Base-by-base conservation (phyloP, 2,888 invertebrate species). In the Herminia tarsipennalis region DNA sequence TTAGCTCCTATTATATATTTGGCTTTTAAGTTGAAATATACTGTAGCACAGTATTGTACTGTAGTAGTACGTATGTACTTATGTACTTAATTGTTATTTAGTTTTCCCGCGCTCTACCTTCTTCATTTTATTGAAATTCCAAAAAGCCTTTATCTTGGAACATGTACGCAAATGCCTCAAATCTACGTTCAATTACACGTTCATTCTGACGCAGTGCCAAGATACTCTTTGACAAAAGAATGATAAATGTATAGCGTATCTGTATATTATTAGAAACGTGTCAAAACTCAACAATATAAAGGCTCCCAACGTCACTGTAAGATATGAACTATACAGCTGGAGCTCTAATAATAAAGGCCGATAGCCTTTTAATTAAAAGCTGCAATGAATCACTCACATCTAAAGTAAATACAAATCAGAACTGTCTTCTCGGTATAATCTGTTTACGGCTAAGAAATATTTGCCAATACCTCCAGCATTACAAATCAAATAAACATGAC, bases 401-500 rank as follows among this genome's bases (percentile, higher is more conserved):
- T 39, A 44, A 50, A 44, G 41, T 45, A 62, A 54, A 56, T 45
- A 45, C 48, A 51, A 53, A 46, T 48, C 32, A 42, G 3, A 56
- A 42, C 49, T 38, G 65, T 47, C 42, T 52, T 39, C 25, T 22
- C 9, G 10, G 40, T 24, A 17, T 63, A 57, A 57, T 63, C 48
- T 35, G 55, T 49, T 47, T 47, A 39, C 45, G 37, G 35, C 42
- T 37, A 43, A 27, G 45, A 36, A 29, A 42, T 27, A 47, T 58
- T 47, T 21, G 30, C 49, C 44, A 53, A 46, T 46, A 46, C 40
- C 40, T 43, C 13, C 36, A 42, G 27, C 43, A 44, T 62, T 48
- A 44, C 45, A 64, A 64, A 65, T 65, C 56, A 60, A 67, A 55
- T 68, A 67, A 56, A 65, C 61, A 60, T 52, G 63, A 63, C 58